Base-by-base conservation (phyloP, 2,113 vertebrate genomes). In the Emydocephalus ijimae region DNA sequence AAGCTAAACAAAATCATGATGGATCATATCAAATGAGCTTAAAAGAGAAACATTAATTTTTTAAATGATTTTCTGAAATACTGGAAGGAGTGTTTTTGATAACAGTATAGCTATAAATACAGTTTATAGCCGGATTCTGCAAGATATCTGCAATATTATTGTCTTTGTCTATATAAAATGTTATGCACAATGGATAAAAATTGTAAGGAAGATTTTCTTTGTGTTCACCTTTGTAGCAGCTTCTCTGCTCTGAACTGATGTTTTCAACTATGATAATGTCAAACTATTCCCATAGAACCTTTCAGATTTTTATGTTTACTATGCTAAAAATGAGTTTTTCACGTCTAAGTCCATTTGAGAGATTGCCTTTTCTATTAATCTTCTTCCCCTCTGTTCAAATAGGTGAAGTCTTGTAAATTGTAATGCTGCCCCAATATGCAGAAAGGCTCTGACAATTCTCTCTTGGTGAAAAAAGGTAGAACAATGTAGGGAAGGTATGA, bases 301-400 rank as follows among this genome's bases (percentile, higher is more conserved):
- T 97, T 97, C 95, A 50, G 59, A 29, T 45, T 24, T 24, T 94
- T 96, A 96, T 93, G 92, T 94, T 90, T 92, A 14, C 92, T 96
- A 52, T 93, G 92, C 94, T 93, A 61, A 61, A 61, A 61, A 61
- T 61, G 24, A 29, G 59, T 4, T 64, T 95, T 57, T 55, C 55
- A 43, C 11, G 50, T 94, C 50, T 0, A 91, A 24, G 11, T 0
- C 90, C 85, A 69, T 95, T 87, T 26, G 7, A 59, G 39, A 91
- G 26, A 8, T 61, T 91, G 81, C 55, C 24, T 87, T 91, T 87
- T 5, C 18, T 87, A 1, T 43, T 57, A 59, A 85, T 45, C 23
- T 26, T 69, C 26, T 87, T 59, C 3, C 43, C 45, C 43, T 59
- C 5, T 5, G 48, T 14, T 91, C 24, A 45, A 61, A 54, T 39